A percentile compares a stretch with the other conserved stretches of the same genome.
These are phyloP conservation scores for Leucoraja ocellata DNA, from an alignment of 2,797 vertebrate genomes.

Conservation along the genomic window DNA sequence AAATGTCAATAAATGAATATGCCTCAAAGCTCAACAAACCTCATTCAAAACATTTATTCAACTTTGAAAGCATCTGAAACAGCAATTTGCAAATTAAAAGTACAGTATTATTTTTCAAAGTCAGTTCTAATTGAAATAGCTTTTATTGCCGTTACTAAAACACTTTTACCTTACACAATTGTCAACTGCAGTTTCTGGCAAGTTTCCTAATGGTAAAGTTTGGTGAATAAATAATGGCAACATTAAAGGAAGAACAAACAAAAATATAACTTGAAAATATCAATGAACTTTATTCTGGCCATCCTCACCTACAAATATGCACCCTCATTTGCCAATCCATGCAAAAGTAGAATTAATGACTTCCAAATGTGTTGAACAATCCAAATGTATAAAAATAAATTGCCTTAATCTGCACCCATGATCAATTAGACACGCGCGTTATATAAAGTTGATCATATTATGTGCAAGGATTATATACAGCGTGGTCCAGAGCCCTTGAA, in stretches of 20 bases:
- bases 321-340: not conserved
- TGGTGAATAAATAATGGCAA: not conserved
- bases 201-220: not conserved
- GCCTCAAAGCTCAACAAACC: not conserved
- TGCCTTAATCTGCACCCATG: not conserved
- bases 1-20: not conserved
- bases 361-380: not conserved
- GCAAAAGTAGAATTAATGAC: not conserved
- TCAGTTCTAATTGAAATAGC: not conserved
- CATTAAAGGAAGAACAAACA: not conserved
- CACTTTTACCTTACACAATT: not conserved
- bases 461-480: not conserved
- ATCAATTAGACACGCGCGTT: not conserved
- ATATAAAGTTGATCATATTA: constrained; percentile 6
- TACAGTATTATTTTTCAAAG: not conserved
- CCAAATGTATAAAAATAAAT: not conserved
- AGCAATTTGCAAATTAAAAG: not conserved
- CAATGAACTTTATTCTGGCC: not conserved
- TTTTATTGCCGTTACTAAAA: not conserved
- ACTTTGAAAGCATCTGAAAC: constrained; percentile 11
- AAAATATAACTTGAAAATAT: not conserved
- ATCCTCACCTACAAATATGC: too few species aligned
- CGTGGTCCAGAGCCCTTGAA: not conserved
- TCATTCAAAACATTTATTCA: not conserved
- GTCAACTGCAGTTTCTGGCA: not conserved